Conservation (phyloP, 1,140 invertebrate species). For the Dolichoris vasculosae region DNA sequence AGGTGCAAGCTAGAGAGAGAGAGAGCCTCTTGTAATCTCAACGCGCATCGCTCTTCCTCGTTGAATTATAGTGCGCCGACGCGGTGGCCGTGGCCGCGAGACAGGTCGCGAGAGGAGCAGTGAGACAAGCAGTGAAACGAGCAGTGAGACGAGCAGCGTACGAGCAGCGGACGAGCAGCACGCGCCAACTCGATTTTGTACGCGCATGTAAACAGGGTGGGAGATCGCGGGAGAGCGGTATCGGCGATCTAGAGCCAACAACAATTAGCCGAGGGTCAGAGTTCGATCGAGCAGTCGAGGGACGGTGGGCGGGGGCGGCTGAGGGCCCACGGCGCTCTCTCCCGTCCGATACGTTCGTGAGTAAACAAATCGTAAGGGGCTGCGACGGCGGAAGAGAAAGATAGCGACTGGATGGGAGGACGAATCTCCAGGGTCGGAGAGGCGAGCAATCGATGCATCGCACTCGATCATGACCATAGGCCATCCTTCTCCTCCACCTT, state of each 20-base stretch:
- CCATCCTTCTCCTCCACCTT: conserved; percentile 39
- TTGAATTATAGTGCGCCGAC: too few relatives aligned
- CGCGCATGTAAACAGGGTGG: background rate
- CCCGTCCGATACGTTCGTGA: conserved; percentile 48
- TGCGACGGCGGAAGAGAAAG: conserved; percentile 36
- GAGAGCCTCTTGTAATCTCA: too few relatives aligned
- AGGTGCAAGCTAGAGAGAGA: background rate
- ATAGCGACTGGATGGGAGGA: background rate
- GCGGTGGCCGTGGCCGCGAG: too few relatives aligned
- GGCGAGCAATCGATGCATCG: background rate
- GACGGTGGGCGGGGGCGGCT: conserved; percentile 59
- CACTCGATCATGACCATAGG: conserved; percentile 56
- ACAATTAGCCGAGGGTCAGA: conserved; percentile 74
- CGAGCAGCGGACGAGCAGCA: too few relatives aligned
- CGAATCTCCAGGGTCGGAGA: background rate
- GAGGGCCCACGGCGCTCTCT: conserved; percentile 25
- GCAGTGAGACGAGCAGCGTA: background rate
- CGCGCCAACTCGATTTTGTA: too few relatives aligned
- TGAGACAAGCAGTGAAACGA: too few relatives aligned
- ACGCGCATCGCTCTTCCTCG: too few relatives aligned
- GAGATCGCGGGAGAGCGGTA: conserved; percentile 54
- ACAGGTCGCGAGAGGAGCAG: too few relatives aligned
- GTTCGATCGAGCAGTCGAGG: conserved; percentile 61
- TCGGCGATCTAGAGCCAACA: conserved; percentile 73
- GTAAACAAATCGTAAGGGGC: conserved; percentile 70